Base-by-base conservation (phyloP, 23 tunicate species). In the Phallusia fumigata region DNA sequence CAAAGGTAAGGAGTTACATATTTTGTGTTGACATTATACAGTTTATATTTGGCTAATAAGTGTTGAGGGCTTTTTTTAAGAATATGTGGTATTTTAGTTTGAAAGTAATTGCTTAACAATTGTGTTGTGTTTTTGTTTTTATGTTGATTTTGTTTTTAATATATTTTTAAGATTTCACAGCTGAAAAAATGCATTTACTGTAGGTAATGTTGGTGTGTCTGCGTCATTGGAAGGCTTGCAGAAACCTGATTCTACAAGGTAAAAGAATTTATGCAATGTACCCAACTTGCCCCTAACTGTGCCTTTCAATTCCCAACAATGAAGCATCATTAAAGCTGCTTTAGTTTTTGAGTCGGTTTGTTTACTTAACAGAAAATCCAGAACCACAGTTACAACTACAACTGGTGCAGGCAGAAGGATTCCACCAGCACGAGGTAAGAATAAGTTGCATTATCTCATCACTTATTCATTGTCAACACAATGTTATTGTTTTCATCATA, bases 1-100 rank as follows among this genome's bases (percentile, higher is more conserved):
- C 0, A 90, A 88, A 81, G 97, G 69, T 58, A 16, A 58, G 69
- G 69, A 1, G 69, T 58, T 58, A 5, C 26, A 6, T 58, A 40
- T 5, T 40, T 40, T n/a, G n/a, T n/a, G n/a, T n/a, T n/a, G n/a
- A n/a, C n/a, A n/a, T n/a, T n/a, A n/a, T n/a, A n/a, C n/a, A 40
- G 8, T 40, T 40, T 3, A 10, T 3, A 40, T 40, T 3, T 40
- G 47, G 47, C 47, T 10, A 40, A n/a, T n/a, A 40, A 40, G 47
- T 40, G 10, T 40, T 40, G 47, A 40, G 8, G 10, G 10, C 10
- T 40, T 40, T 40, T 40, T 40, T 40, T 40, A 40, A 3, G 47
- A 3, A 10, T 40, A 10, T 40, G n/a, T 40, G 47, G 8, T 40
- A 40, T 40, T 40, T 40, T 40, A 40, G 10, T 40, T 5, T 40